Percentiles rank a stretch among this genome's conserved stretches.
These are phyloP conservation scores for Pipa parva DNA, from an alignment of 2,113 vertebrate species.

Conservation along the genomic window DNA sequence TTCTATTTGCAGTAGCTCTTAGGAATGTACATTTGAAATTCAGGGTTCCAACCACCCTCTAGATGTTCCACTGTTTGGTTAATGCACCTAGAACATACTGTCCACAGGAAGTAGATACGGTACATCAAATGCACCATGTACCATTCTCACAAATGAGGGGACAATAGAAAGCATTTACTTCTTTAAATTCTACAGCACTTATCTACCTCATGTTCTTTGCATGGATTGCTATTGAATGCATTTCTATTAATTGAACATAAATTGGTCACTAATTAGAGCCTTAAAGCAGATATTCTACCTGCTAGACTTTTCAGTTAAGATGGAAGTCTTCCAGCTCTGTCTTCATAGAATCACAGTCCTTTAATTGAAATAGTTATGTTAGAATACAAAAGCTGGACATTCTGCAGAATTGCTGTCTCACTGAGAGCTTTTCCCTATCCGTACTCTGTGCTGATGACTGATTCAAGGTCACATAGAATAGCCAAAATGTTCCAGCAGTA, in stretches of 20 bases:
- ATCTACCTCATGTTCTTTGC: background rate
- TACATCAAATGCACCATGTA: too few species aligned
- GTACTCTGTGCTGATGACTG: background rate
- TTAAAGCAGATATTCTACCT: constrained; percentile 2
- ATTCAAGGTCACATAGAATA: constrained; percentile 42
- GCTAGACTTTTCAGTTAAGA: constrained; percentile 1
- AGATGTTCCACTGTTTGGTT: too few species aligned
- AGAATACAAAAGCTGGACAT: constrained; percentile 27
- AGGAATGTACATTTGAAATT: too few species aligned
- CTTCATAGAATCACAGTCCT: constrained; percentile 14
- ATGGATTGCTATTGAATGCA: constrained; percentile 1
- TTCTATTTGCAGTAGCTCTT: too few species aligned
- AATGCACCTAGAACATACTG: too few species aligned
- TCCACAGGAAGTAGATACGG: too few species aligned
- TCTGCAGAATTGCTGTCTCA: constrained; percentile 26
- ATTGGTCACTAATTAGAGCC: constrained; percentile 29
- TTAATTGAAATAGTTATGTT: constrained; percentile 36
- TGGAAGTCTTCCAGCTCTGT: background rate
- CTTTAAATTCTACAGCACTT: too few species aligned
- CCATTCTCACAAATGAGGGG: too few species aligned
- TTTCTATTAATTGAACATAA: constrained; percentile 24
- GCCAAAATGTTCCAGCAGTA: constrained; percentile 36
- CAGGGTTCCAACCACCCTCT: too few species aligned
- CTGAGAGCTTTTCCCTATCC: constrained; percentile 15
- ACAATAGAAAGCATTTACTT: too few species aligned